A percentile compares a stretch with the other conserved stretches of the same genome.
phyloP scores from a whole-genome alignment of 2,797 vertebrate species.

The Catostomus latipinnis region DNA sequence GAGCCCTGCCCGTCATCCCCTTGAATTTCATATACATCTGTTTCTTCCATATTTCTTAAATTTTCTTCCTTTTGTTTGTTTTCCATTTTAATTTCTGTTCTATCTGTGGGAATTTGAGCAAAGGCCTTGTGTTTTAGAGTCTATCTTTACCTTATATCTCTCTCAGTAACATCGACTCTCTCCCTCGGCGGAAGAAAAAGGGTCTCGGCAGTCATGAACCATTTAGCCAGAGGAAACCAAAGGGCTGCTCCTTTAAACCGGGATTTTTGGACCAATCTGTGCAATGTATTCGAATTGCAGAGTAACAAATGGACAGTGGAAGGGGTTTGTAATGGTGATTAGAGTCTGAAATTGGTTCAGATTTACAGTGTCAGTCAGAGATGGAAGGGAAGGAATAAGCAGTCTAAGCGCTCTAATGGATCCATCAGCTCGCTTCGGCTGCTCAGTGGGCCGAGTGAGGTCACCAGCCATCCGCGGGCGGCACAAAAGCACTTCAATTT shows the following conservation, averaged over 20 bases:
- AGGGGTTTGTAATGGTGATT: slow-evolving; percentile 99
- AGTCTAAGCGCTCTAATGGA: slow-evolving; percentile 99
- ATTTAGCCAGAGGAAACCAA: slow-evolving; percentile 84
- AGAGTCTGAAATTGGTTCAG: slow-evolving; percentile 99
- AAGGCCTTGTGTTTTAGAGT: slow-evolving; percentile 70
- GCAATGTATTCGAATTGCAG: slow-evolving; percentile 89
- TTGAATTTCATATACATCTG: slow-evolving; percentile 74
- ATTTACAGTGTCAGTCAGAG: slow-evolving; percentile 99
- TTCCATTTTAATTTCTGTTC: slow-evolving; percentile 75
- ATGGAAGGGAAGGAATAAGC: slow-evolving; percentile 91
- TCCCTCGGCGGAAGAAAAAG: slow-evolving; percentile 73
- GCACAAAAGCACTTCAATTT: slow-evolving; percentile 99
- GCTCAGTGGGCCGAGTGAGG: slow-evolving; percentile 99
- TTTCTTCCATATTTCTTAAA: slow-evolving; percentile 61
- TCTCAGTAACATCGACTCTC: slow-evolving; percentile 63
- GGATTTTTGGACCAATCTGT: slow-evolving; percentile 89
- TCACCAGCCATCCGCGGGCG: slow-evolving; percentile 99
- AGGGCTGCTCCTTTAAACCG: slow-evolving; percentile 82
- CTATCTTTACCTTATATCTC: slow-evolving; percentile 56
- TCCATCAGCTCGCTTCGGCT: slow-evolving; percentile 99
- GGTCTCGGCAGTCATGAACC: slow-evolving; percentile 82
- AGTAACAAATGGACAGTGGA: slow-evolving; percentile 98
- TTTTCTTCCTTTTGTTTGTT: slow-evolving; percentile 69
- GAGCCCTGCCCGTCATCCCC: slow-evolving; percentile 78
- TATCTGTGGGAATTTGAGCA: slow-evolving; percentile 78